Percentiles rank a stretch among this genome's conserved stretches.
These are phyloP conservation scores for Caenorhabditis zanzibari DNA, from an alignment of 2,888 invertebrate species.

Conservation along the genomic window DNA sequence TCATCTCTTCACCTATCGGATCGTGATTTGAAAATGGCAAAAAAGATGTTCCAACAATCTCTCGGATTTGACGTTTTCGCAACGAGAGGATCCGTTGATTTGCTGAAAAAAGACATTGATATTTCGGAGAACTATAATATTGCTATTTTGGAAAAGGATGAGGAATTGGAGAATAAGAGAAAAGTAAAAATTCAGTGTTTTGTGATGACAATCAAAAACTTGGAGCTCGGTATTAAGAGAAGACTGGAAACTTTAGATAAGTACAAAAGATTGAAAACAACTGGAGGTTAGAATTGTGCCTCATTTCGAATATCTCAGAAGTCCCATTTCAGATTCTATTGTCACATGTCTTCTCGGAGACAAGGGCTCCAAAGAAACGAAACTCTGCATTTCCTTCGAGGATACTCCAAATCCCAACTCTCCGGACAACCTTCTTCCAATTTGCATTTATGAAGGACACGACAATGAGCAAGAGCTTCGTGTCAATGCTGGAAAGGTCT, in stretches of 20 bases:
- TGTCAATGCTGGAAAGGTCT: neutral
- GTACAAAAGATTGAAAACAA: neutral
- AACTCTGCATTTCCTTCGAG: slow-evolving; percentile 4
- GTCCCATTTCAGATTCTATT: neutral
- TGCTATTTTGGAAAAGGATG: neutral
- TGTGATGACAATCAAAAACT: neutral
- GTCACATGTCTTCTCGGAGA: neutral
- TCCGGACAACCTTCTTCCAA: neutral
- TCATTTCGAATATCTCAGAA: neutral
- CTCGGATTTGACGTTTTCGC: slow-evolving; percentile 3
- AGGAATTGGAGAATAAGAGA: neutral
- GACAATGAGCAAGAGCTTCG: neutral
- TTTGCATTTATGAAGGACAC: neutral
- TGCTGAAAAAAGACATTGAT: neutral
- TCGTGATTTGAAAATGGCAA: neutral
- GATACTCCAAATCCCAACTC: neutral
- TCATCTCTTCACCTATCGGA: neutral
- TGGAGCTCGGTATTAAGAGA: neutral
- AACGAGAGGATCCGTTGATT: neutral
- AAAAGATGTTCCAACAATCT: neutral
- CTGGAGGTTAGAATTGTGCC: neutral
- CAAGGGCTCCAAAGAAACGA: slow-evolving; percentile 13
- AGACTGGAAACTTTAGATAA: neutral
- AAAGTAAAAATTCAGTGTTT: neutral
- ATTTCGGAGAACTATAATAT: neutral